A percentile compares a stretch with the other conserved stretches of the same genome.
Conservation (phyloP, 2,888 invertebrate species). For the Omphaloscelis lunosa region DNA sequence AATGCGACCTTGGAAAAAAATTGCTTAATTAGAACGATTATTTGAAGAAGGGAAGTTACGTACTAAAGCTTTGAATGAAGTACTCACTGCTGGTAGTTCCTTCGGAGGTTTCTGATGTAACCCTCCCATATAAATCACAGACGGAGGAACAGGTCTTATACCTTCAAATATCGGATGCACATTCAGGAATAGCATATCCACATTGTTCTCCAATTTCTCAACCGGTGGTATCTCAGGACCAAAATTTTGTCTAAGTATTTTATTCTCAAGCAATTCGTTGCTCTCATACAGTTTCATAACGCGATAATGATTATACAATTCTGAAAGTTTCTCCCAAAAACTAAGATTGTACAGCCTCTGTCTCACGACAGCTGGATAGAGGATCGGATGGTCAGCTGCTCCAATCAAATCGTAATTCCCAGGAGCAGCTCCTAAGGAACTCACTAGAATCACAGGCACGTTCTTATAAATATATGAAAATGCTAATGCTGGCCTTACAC, state of each 20-base stretch:
- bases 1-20: neutral
- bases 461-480: constrained; percentile 62
- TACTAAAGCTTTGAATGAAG: neutral
- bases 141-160: constrained; percentile 71
- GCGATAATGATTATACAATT: constrained; percentile 62
- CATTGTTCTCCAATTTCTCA: constrained; percentile 65
- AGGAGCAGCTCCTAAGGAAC: constrained; percentile 69
- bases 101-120: constrained; percentile 67
- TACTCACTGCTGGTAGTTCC: constrained; percentile 69
- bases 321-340: constrained; percentile 70
- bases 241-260: constrained; percentile 59
- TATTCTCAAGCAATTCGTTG: constrained; percentile 38
- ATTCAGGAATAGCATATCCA: constrained; percentile 73
- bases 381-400: constrained; percentile 69
- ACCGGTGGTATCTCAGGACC: constrained; percentile 64
- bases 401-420: constrained; percentile 67
- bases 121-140: constrained; percentile 72
- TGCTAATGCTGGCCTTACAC: constrained; percentile 49
- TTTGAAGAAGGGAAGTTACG: neutral
- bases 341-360: constrained; percentile 67
- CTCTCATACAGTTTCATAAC: constrained; percentile 13
- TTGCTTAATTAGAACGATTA: neutral
- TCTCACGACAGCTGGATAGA: constrained; percentile 65
- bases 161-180: constrained; percentile 70
- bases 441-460: constrained; percentile 72